Percentiles rank a stretch among this genome's conserved stretches.
Evolutionary conservation across 1,140 invertebrate species (phyloP).

Genomic region (Laodelphax striatellus): DNA sequence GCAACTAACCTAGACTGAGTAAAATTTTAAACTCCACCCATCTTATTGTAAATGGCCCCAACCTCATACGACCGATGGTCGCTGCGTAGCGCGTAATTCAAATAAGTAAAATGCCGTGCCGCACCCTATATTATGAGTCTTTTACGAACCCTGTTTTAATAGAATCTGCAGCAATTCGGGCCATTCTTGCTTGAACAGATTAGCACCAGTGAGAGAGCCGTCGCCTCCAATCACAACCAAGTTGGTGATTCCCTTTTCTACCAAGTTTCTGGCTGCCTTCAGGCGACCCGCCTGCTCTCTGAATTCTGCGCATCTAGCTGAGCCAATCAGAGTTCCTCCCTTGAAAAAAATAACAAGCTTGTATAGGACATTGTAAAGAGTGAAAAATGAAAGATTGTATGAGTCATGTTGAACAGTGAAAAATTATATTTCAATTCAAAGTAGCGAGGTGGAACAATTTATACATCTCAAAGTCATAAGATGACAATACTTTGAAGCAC

Average conservation of each 20-base stretch:
- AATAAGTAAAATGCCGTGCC: too few species aligned
- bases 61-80: too few species aligned
- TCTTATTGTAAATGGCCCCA: too few species aligned
- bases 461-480: too few species aligned
- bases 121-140: too few species aligned
- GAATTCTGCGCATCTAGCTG: conserved; percentile 91
- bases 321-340: conserved; percentile 98
- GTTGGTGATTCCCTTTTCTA: conserved; percentile 83
- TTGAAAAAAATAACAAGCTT: conserved; percentile 24
- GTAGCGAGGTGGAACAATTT: too few species aligned
- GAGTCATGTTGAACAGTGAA: too few species aligned
- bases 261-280: conserved; percentile 86
- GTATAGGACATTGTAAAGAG: conserved; percentile 6
- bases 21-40: too few species aligned
- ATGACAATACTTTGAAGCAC: too few species aligned
- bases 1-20: too few species aligned
- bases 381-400: background rate
- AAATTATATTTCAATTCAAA: too few species aligned
- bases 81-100: too few species aligned
- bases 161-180: conserved; percentile 74
- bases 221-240: conserved; percentile 98
- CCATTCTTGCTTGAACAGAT: conserved; percentile 88
- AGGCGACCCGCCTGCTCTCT: conserved; percentile 71
- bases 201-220: conserved; percentile 95
- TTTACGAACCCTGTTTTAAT: conserved; percentile 23